Conservation (phyloP, 2,113 vertebrate genomes). For the Eleginops maclovinus region DNA sequence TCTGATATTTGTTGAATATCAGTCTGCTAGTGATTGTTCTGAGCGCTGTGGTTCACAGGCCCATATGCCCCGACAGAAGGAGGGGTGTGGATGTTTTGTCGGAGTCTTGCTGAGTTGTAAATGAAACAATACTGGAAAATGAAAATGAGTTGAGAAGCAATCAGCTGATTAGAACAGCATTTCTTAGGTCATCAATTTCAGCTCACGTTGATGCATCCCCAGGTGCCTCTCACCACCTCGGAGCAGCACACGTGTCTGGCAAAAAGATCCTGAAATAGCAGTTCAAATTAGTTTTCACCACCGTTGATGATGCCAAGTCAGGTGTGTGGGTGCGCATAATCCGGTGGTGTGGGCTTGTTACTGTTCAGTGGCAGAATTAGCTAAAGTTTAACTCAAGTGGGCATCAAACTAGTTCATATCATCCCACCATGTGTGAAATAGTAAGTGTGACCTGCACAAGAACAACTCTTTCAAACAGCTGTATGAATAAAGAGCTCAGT, state of each 20-base stretch:
- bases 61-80: constrained; percentile 73
- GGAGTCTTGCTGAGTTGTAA: constrained; percentile 78
- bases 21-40: constrained; percentile 11
- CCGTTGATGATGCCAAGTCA: background rate
- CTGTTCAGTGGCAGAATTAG: constrained; percentile 4
- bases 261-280: constrained; percentile 52
- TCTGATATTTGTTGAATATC: constrained; percentile 50
- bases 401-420: constrained; percentile 1
- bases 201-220: constrained; percentile 12
- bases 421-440: constrained; percentile 4
- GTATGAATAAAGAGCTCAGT: background rate
- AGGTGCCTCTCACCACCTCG: constrained; percentile 40
- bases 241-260: constrained; percentile 12
- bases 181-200: constrained; percentile 61
- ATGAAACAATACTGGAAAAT: constrained; percentile 78
- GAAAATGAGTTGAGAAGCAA: constrained; percentile 73
- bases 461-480: background rate
- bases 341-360: background rate
- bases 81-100: constrained; percentile 60
- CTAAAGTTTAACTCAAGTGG: constrained; percentile 1
- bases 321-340: constrained; percentile 2
- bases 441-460: background rate
- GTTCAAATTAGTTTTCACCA: constrained; percentile 39
- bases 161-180: constrained; percentile 62
- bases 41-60: constrained; percentile 52